phyloP scores from a whole-genome alignment of 2,113 vertebrate species.

The Ellobius talpinus region DNA sequence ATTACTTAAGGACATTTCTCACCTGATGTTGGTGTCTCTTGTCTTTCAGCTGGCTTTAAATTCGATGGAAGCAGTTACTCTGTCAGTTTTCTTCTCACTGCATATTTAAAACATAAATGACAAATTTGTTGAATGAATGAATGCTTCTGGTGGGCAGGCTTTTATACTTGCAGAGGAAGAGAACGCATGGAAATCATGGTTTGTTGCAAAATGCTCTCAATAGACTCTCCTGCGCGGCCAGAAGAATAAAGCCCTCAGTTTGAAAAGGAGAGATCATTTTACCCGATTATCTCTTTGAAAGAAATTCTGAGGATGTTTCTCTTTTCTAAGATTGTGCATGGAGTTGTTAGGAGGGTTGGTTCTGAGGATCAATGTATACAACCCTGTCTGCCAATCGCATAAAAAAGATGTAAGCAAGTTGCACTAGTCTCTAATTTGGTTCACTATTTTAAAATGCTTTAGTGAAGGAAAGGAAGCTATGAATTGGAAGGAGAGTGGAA shows the following conservation, averaged over 20 bases:
- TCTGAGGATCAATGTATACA: neutral
- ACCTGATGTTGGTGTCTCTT: neutral
- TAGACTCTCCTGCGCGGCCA: neutral
- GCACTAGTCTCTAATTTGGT: neutral
- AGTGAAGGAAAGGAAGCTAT: neutral
- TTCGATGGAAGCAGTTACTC: neutral
- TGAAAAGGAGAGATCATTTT: neutral
- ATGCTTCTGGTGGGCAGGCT: neutral
- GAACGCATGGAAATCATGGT: neutral
- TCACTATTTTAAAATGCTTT: conserved; percentile 49
- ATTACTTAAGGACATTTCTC: neutral
- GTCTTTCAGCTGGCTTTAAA: neutral
- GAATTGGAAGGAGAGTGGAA: neutral
- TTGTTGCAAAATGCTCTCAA: neutral
- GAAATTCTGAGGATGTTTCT: neutral
- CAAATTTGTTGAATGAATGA: neutral
- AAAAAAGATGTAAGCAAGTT: neutral
- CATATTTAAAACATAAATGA: neutral
- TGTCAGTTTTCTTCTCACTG: neutral
- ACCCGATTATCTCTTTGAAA: neutral
- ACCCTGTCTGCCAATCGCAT: neutral
- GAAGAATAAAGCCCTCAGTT: neutral
- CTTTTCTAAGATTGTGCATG: neutral
- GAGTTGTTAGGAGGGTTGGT: neutral
- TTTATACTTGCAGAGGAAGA: neutral